Conservation (phyloP, 2,113 vertebrate species). For the Tretioscincus oriximinensis region DNA sequence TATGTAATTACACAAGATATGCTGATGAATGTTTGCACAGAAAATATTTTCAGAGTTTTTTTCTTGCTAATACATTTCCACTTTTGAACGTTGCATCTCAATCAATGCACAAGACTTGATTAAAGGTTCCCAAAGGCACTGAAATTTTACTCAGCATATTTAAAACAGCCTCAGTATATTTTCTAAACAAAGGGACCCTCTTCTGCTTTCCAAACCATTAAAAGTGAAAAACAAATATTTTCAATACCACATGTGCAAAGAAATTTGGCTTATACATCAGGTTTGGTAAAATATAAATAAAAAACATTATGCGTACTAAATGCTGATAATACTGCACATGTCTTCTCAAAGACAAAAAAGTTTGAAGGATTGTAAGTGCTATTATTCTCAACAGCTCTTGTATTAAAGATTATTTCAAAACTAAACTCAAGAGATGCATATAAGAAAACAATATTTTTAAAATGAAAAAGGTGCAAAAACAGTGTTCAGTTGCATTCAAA, state of each 20-base stretch:
- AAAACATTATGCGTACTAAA: background rate
- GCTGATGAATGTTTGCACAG: conserved; percentile 68
- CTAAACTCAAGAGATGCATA: too few species aligned
- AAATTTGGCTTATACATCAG: background rate
- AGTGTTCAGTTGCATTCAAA: conserved; percentile 22
- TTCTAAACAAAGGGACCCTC: conserved; percentile 31
- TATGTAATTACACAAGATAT: conserved; percentile 71
- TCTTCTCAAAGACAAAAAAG: background rate
- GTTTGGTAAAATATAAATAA: background rate
- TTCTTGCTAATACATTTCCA: conserved; percentile 71
- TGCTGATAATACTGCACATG: background rate
- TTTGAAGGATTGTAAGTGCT: background rate
- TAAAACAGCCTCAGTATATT: conserved; percentile 40
- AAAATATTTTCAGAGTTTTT: conserved; percentile 63
- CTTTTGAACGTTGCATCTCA: conserved; percentile 66
- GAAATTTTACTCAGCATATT: conserved; percentile 42
- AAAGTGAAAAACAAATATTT: conserved; percentile 33
- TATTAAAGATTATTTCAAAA: background rate
- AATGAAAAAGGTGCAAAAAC: background rate
- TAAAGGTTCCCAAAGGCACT: conserved; percentile 58
- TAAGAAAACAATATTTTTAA: conserved; percentile 1
- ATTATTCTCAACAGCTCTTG: background rate
- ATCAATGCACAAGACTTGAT: conserved; percentile 64
- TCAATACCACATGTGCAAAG: conserved; percentile 15
- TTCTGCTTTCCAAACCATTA: conserved; percentile 34